Evolutionary conservation across 2,797 vertebrate species (phyloP), one percentile per base, ranked within the genome.

Genomic region (Sebastes trivittatus): DNA sequence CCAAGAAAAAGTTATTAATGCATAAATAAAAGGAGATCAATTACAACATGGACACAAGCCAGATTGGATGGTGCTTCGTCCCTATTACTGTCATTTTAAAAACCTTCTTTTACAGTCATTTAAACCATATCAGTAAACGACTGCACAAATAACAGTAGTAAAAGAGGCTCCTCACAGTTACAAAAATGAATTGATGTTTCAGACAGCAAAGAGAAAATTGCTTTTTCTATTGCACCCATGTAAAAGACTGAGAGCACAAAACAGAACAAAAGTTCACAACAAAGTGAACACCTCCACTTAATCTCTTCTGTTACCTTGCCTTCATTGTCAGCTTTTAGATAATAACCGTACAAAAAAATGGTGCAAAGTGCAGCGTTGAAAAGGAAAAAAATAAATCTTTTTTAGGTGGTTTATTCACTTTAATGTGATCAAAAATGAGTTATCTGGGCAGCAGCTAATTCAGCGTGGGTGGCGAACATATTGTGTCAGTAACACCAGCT

Each of bases 391-490:
- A 46, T 1, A 6, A 13, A 36, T 49, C 11, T 0, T 14, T 66
- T 34, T 34, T 32, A 4, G 4, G 4, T 62, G 20, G 27, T 56
- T 67, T 11, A 42, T 23, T 78, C 23, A 38, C 55, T 69, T 25
- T 11, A 34, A 58, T 30, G 27, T 63, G 14, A 56, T 64, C 7
- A 67, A 34, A 77, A 46, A 59, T 32, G 68, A 81, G 29, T 36
- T 59, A 13, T 83, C 8, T 63, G 61, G 46, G 63, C 59, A 63
- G 14, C 13, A 59, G 49, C 72, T 42, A 23, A 58, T 72, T 72
- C 71, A 23, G 6, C 1, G n/a, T 86, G 85, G 78, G 80, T 36
- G 83, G 87, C 42, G 55, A 80, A 77, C 67, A 78, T 80, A 83
- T 76, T 89, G 77, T 67, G 36, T 75, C 65, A 64, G 56, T 30